Percentiles rank a stretch among this genome's conserved stretches.
phyloP scores from a whole-genome alignment of 2,113 vertebrate genomes.

The Hippopotamus amphibius region DNA sequence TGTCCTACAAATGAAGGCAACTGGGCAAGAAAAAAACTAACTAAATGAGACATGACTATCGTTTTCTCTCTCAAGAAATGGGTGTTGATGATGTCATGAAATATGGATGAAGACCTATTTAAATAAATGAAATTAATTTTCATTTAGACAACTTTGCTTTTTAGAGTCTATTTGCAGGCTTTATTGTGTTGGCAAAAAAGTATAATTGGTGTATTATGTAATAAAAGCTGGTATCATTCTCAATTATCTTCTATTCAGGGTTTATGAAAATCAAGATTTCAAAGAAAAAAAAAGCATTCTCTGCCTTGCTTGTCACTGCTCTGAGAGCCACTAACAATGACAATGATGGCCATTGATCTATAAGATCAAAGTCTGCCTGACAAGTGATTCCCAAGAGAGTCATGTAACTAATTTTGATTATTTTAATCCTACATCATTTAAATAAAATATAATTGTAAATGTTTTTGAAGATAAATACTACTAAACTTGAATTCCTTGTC shows the following conservation, averaged over 20 bases:
- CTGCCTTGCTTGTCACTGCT: not conserved
- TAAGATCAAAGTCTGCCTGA: slow-evolving; percentile 44
- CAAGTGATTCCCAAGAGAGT: not conserved
- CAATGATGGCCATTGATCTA: not conserved
- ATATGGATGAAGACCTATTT: slow-evolving; percentile 54
- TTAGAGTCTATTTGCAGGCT: slow-evolving; percentile 63
- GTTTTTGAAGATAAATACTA: slow-evolving; percentile 20
- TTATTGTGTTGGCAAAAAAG: slow-evolving; percentile 73
- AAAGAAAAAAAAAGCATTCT: slow-evolving; percentile 40
- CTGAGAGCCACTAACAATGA: not conserved
- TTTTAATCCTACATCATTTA: slow-evolving; percentile 43
- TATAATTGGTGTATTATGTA: slow-evolving; percentile 71
- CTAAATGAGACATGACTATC: slow-evolving; percentile 44
- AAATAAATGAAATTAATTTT: slow-evolving; percentile 74
- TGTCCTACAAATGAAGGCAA: slow-evolving; percentile 65
- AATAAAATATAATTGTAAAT: slow-evolving; percentile 49
- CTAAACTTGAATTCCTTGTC: slow-evolving; percentile 26
- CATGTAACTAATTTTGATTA: slow-evolving; percentile 1
- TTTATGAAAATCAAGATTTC: slow-evolving; percentile 62
- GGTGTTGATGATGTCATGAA: slow-evolving; percentile 64
- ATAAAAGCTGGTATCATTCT: slow-evolving; percentile 67
- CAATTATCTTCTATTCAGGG: slow-evolving; percentile 72
- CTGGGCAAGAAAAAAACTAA: slow-evolving; percentile 69
- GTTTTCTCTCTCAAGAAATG: slow-evolving; percentile 62
- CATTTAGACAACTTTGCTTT: slow-evolving; percentile 63